A percentile compares a stretch with the other conserved stretches of the same genome.
Evolutionary conservation across 2,113 vertebrate genomes (phyloP).

Genomic region (Galbula dea): DNA sequence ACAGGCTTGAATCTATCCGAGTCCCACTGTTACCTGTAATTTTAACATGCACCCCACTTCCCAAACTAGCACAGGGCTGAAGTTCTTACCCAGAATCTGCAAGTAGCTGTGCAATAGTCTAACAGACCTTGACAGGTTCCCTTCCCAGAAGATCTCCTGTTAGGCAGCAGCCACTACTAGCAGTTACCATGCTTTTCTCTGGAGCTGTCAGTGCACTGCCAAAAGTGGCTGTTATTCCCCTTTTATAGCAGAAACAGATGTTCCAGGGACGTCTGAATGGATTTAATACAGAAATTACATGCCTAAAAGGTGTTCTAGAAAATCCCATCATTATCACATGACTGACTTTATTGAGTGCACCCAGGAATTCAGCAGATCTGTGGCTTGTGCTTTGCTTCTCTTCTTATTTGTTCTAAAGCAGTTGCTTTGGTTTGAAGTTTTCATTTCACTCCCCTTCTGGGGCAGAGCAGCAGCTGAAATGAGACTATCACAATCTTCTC

Average conservation of each 20-base stretch:
- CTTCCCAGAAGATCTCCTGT: background rate
- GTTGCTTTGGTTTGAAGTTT: background rate
- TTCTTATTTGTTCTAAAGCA: background rate
- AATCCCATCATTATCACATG: constrained; percentile 50
- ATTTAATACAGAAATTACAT: constrained; percentile 11
- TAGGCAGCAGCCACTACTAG: background rate
- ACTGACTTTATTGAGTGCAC: constrained; percentile 39
- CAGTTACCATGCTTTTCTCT: constrained; percentile 31
- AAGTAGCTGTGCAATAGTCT: background rate
- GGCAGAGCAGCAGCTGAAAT: background rate
- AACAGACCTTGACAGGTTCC: background rate
- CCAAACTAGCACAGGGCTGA: background rate
- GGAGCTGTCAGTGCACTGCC: constrained; percentile 21
- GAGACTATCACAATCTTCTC: background rate
- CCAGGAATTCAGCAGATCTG: constrained; percentile 21
- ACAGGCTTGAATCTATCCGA: background rate
- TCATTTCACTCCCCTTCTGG: background rate
- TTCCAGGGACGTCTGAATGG: constrained; percentile 14
- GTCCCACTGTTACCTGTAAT: background rate
- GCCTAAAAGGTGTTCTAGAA: constrained; percentile 61
- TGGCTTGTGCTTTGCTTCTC: background rate
- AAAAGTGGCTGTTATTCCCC: background rate
- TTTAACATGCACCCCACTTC: background rate
- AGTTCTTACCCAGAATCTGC: background rate
- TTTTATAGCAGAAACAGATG: constrained; percentile 39